A percentile compares a stretch with the other conserved stretches of the same genome.
phyloP scores from a whole-genome alignment of 2,797 vertebrate genomes.

The Prionace glauca region DNA sequence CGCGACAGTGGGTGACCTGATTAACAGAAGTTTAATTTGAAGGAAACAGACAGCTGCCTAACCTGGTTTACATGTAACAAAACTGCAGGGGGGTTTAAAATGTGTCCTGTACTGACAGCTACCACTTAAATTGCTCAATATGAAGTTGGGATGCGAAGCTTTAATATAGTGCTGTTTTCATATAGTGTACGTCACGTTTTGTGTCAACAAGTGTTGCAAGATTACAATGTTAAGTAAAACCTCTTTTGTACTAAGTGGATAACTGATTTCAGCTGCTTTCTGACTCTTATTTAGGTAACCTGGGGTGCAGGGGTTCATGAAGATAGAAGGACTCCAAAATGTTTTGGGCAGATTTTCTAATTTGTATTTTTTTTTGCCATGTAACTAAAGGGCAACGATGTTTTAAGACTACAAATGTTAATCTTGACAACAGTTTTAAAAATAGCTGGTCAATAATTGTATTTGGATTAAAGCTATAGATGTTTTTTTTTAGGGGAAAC shows the following conservation, averaged over 20 bases:
- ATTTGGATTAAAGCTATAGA: background rate
- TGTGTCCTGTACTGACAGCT: background rate
- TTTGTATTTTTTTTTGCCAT: background rate
- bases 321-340: background rate
- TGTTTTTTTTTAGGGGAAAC: background rate
- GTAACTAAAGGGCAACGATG: background rate
- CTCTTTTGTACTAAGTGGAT: background rate
- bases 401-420: slow-evolving; percentile 26
- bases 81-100: background rate
- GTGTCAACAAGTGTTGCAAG: background rate
- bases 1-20: background rate
- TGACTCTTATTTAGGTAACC: background rate
- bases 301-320: background rate
- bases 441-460: background rate
- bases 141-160: background rate
- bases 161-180: background rate
- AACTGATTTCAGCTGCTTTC: background rate
- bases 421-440: background rate
- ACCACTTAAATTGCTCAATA: background rate
- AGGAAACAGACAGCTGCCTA: background rate
- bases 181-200: slow-evolving; percentile 23
- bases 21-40: background rate
- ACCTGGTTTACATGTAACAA: slow-evolving; percentile 3
- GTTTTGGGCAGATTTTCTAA: background rate
- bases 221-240: slow-evolving; percentile 7